Evolutionary conservation across 2,888 invertebrate genomes (phyloP), one percentile per base, ranked within the genome.

Genomic region (Eupithecia insigniata): DNA sequence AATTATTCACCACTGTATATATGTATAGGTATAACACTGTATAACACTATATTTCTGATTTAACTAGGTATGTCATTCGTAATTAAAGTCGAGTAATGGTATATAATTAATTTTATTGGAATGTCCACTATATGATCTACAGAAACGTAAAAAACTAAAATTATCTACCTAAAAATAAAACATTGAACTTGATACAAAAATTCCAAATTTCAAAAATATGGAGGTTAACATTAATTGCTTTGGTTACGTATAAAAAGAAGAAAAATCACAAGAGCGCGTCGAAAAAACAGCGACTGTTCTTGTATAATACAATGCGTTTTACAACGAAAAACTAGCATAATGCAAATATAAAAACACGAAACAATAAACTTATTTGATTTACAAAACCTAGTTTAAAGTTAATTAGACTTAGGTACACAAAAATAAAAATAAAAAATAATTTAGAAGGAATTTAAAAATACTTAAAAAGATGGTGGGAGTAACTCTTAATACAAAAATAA

Each of bases 31-130:
- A n/a, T n/a, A n/a, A n/a, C n/a, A n/a, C n/a, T n/a, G n/a, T n/a
- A n/a, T n/a, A n/a, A n/a, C n/a, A n/a, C n/a, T n/a, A n/a, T n/a
- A n/a, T n/a, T n/a, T n/a, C n/a, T n/a, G n/a, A n/a, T n/a, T n/a
- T n/a, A n/a, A n/a, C 16, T 39, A 5, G 16, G 6, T 18, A 16
- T 18, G n/a, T 46, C 2, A n/a, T 46, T n/a, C n/a, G 46, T 46
- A 60, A 60, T 58, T 58, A 60, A 60, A 60, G 60, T 18, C 60
- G 5, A 4, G 60, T 60, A 60, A 60, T 60, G 60, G 60, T 89
- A 90, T 86, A 90, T 87, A 89, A 80, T 78, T 83, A 80, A 85
- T 90, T 89, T 91, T 87, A 90, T 91, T 92, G 92, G 92, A 92
- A 92, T 92, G 92, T 92, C 84, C 84, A 85, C 88, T 89, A 89